Conservation (phyloP, 2,888 invertebrate species). For the Drosophila rubida region DNA sequence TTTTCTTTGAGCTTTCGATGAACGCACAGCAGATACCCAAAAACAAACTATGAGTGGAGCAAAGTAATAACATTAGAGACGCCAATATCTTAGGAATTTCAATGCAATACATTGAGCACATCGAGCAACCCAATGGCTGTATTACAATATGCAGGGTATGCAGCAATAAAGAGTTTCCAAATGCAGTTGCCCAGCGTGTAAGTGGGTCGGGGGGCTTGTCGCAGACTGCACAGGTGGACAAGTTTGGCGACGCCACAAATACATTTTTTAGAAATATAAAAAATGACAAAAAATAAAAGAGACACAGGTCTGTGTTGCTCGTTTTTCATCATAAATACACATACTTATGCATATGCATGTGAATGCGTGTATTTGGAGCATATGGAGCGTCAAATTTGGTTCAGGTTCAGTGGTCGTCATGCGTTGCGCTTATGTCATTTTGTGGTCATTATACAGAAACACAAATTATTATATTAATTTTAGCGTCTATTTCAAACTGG, state of each 20-base stretch:
- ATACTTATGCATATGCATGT: slow-evolving; percentile 12
- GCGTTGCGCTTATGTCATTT: slow-evolving; percentile 76
- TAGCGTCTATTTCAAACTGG: slow-evolving; percentile 55
- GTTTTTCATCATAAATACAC: slow-evolving; percentile 19
- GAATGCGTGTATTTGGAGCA: slow-evolving; percentile 51
- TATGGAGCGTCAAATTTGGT: slow-evolving; percentile 70
- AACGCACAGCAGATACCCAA: neutral
- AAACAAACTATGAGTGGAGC: too few relatives aligned
- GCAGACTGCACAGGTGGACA: slow-evolving; percentile 69
- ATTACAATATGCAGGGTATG: slow-evolving; percentile 12
- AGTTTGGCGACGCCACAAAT: slow-evolving; percentile 63
- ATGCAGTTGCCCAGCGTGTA: slow-evolving; percentile 25
- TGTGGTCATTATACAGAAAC: slow-evolving; percentile 29
- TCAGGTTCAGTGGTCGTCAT: slow-evolving; percentile 71
- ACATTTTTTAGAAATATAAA: slow-evolving; percentile 26
- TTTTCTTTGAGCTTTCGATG: neutral
- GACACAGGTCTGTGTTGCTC: slow-evolving; percentile 20
- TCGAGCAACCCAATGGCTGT: neutral
- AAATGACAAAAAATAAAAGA: slow-evolving; percentile 30
- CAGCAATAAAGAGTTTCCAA: slow-evolving; percentile 36
- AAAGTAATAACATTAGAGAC: too few relatives aligned
- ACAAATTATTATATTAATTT: slow-evolving; percentile 75
- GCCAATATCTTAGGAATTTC: too few relatives aligned
- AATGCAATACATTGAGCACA: too few relatives aligned
- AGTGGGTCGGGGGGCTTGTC: slow-evolving; percentile 4